Base-by-base conservation (phyloP, 2,797 vertebrate species). In the Cynopterus sphinx region DNA sequence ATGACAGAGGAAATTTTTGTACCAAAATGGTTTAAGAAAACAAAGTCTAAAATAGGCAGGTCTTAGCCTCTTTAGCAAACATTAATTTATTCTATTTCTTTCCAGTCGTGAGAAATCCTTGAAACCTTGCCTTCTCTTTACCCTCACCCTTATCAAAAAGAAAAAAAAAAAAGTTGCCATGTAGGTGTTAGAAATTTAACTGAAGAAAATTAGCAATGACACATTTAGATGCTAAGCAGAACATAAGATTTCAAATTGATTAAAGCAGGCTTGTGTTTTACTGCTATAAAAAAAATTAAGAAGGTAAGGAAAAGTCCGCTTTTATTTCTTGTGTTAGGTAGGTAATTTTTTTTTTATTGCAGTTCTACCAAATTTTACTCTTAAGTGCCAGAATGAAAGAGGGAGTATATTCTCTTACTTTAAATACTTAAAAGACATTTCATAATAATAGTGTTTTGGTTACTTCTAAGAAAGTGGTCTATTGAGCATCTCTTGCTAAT, bases 11-110 rank as follows among this genome's bases (percentile, higher is more conserved):
- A 59, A 28, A 67, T 75, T 74, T 87, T 70, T 53, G 16, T 65
- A 19, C 21, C 74, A 75, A 96, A 92, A 67, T 71, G 41, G 92
- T 57, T 94, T 87, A 93, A 92, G 78, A 85, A 91, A 97, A 92
- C 46, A 89, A 71, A 92, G 43, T 84, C 82, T 89, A 96, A 97
- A 96, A 89, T 84, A 96, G 49, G 24, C 53, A 51, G 36, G 4
- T 93, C 39, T 89, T 95, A 93, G 88, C 77, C 70, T 94, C 78
- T 91, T 90, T 57, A 75, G 78, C 59, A 95, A 94, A 94, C 57
- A 94, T 87, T 70, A 90, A 93, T 94, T 73, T 70, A 82, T 78
- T 91, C 46, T 63, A 17, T 84, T 95, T 96, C 63, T 46, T 86
- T 82, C 51, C 22, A 78, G 87, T 77, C 75, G 88, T 88, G 92